These are phyloP conservation scores for Crossaster papposus DNA, from an alignment of 53 echinoderm and acorn worm genomes.

Conservation along the genomic window DNA sequence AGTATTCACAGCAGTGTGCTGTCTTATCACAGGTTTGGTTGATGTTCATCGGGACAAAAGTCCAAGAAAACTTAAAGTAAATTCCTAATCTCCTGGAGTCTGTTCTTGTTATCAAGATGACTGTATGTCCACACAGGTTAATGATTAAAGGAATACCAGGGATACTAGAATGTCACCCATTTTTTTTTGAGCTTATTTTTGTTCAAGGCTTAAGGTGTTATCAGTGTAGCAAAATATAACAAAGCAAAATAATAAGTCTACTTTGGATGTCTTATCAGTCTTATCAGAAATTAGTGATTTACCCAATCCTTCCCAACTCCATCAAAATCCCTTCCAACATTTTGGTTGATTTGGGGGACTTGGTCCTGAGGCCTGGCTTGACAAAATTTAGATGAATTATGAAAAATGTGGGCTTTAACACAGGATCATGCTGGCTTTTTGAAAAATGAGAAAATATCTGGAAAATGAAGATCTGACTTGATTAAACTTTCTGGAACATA, in stretches of 20 bases:
- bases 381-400: no score
- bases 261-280: constrained; percentile 32
- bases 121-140: constrained; percentile 36
- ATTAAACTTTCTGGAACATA: no score
- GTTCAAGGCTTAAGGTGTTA: constrained; percentile 14
- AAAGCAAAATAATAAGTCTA: constrained; percentile 50
- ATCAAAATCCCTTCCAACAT: no score
- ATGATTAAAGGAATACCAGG: constrained; percentile 43
- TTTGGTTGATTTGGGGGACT: no score
- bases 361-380: no score
- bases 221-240: neutral
- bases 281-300: constrained; percentile 8
- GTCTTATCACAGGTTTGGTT: constrained; percentile 1
- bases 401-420: no score
- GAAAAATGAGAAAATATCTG: no score
- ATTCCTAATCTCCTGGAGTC: constrained; percentile 44
- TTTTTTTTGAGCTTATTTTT: constrained; percentile 14
- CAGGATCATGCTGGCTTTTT: no score
- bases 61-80: constrained; percentile 56
- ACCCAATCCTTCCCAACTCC: no score
- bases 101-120: constrained; percentile 46
- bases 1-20: neutral
- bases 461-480: no score
- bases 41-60: constrained; percentile 4
- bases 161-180: constrained; percentile 36